Conservation (phyloP, 2,888 invertebrate species). For the Habroteleia sp. region DNA sequence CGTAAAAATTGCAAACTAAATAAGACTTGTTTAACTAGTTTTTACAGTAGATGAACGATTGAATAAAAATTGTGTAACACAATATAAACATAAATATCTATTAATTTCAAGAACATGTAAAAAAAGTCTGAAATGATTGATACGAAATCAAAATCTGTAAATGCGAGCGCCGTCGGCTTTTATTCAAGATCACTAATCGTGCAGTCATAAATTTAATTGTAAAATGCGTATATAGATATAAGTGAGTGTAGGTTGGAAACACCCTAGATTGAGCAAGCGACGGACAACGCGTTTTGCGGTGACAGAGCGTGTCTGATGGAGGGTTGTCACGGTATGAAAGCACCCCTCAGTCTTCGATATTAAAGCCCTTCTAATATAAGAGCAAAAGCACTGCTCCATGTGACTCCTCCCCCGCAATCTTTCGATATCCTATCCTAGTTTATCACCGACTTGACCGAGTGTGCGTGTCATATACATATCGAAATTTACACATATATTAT, state of each 20-base stretch:
- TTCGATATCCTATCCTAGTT: conserved; percentile 65
- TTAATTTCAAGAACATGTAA: neutral
- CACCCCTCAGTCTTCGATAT: conserved; percentile 77
- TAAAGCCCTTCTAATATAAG: conserved; percentile 79
- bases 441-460: conserved; percentile 33
- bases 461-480: conserved; percentile 25
- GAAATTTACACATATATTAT: conserved; percentile 37
- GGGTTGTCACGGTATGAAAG: conserved; percentile 78
- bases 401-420: conserved; percentile 69
- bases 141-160: conserved; percentile 31
- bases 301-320: conserved; percentile 80
- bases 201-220: conserved; percentile 55
- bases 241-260: conserved; percentile 51
- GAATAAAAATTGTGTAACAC: no score
- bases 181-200: conserved; percentile 53
- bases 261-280: conserved; percentile 72
- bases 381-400: conserved; percentile 71
- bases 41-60: no score
- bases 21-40: no score
- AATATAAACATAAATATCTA: no score
- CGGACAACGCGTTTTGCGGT: conserved; percentile 77
- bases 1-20: no score
- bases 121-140: conserved; percentile 23
- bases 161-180: conserved; percentile 22
- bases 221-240: conserved; percentile 41